Conservation (phyloP, 2,113 vertebrate genomes). For the Labeo catla region DNA sequence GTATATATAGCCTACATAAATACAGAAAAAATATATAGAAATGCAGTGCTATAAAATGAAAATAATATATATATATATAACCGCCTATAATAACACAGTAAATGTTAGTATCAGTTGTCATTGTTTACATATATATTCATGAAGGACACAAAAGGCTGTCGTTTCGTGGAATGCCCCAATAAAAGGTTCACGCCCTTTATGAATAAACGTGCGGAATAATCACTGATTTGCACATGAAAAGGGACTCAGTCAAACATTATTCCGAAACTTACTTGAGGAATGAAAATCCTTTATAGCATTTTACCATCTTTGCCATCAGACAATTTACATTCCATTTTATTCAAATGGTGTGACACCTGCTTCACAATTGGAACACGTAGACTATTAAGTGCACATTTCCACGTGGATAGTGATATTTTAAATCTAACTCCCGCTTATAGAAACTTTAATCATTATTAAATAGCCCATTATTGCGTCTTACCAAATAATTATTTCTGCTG, state of each 20-base stretch:
- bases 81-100: not conserved
- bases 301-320: not conserved
- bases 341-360: not conserved
- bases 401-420: conserved; percentile 19
- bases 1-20: no score
- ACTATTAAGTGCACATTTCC: not conserved
- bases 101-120: not conserved
- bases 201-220: not conserved
- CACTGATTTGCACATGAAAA: not conserved
- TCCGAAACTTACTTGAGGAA: not conserved
- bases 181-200: conserved; percentile 34
- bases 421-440: not conserved
- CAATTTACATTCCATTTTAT: not conserved
- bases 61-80: no score
- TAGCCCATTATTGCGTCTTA: not conserved
- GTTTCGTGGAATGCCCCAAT: not conserved
- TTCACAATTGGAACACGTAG: not conserved
- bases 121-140: not conserved
- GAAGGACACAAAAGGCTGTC: not conserved
- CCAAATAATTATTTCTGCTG: not conserved
- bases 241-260: not conserved
- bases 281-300: not conserved
- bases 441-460: not conserved
- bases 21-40: no score
- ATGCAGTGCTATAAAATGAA: no score